phyloP scores from a whole-genome alignment of 2,113 vertebrate species.

The Zosterops hypoxanthus region DNA sequence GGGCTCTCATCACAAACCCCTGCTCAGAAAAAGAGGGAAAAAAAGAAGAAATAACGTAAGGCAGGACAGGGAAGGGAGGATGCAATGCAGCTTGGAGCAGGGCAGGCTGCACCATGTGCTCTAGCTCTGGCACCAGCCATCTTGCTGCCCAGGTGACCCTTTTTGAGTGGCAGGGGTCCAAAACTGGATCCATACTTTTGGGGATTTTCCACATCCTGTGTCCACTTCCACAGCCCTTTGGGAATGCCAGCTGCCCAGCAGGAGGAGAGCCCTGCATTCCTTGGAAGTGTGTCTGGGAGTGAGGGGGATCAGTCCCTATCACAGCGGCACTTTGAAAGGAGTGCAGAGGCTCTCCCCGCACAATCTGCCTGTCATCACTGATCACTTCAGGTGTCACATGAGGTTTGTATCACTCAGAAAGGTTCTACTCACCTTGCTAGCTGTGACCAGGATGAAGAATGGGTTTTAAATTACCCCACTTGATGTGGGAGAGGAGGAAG shows the following conservation, averaged over 20 bases:
- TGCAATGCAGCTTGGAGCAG: background rate
- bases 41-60: background rate
- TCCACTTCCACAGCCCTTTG: background rate
- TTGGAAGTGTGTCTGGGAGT: background rate
- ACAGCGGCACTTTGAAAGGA: background rate
- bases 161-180: background rate
- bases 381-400: conserved; percentile 39
- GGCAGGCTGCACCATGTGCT: background rate
- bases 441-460: background rate
- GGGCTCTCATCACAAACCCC: background rate
- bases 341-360: background rate
- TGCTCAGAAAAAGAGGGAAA: background rate
- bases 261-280: background rate
- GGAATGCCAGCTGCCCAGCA: background rate
- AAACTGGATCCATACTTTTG: background rate
- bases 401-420: background rate
- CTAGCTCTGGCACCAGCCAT: background rate
- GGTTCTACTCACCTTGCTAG: fast-evolving
- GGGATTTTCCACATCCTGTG: background rate
- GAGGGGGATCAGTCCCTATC: background rate
- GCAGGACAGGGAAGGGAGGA: background rate
- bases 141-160: background rate
- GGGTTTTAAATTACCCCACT: background rate
- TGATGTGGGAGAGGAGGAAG: background rate
- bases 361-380: background rate